Evolutionary conservation across 2,113 vertebrate genomes (phyloP).

Genomic region (Lagopus muta): DNA sequence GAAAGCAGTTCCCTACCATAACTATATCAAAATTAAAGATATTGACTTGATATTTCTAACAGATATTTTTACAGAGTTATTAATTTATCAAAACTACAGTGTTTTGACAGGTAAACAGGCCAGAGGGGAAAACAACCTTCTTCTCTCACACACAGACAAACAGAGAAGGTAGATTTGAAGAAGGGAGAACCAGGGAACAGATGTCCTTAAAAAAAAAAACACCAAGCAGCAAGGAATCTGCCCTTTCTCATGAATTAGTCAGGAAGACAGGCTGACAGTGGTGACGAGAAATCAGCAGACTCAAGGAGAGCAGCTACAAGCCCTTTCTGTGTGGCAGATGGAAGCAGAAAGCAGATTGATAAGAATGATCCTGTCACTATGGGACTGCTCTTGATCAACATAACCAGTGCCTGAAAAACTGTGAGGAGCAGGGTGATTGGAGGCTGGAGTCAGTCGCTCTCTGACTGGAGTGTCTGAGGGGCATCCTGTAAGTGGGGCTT

Average conservation of each 20-base stretch:
- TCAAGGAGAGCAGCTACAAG: background rate
- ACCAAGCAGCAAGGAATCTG: constrained; percentile 19
- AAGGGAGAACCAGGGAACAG: background rate
- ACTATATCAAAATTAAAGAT: background rate
- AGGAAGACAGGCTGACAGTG: background rate
- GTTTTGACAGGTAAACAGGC: background rate
- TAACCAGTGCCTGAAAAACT: constrained; percentile 44
- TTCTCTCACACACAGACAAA: background rate
- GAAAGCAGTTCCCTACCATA: background rate
- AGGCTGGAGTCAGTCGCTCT: background rate
- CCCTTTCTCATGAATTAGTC: background rate
- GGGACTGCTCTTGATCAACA: constrained; percentile 53
- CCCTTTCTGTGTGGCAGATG: constrained; percentile 13
- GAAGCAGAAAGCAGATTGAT: constrained; percentile 44
- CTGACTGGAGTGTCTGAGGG: background rate
- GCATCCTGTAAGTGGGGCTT: constrained; percentile 2
- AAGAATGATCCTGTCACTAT: constrained; percentile 35
- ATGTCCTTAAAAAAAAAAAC: background rate
- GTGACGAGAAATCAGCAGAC: constrained; percentile 18
- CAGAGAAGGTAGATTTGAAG: background rate
- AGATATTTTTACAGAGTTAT: background rate
- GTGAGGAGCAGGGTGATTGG: background rate
- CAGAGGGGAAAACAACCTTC: background rate
- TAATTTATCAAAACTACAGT: background rate
- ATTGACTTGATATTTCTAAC: background rate